These are phyloP conservation scores for Leucoptera coffeella DNA, from an alignment of 2,888 invertebrate genomes.

Conservation along the genomic window DNA sequence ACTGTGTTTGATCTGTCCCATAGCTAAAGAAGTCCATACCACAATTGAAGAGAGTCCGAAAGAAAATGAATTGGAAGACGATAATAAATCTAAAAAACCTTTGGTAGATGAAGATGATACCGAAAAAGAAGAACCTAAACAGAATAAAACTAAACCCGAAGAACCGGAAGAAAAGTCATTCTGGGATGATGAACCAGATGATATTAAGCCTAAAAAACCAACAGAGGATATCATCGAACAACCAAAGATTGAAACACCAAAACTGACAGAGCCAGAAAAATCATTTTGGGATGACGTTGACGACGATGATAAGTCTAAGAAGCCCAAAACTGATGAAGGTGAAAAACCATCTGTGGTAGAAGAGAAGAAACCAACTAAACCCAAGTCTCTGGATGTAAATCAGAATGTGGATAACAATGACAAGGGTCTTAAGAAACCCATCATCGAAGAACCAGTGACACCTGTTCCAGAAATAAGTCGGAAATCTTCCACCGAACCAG, in stretches of 20 bases:
- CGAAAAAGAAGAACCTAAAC: slow-evolving; percentile 12
- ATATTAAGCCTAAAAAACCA: slow-evolving; percentile 4
- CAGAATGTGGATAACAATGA: slow-evolving; percentile 1
- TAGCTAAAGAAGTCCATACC: slow-evolving; percentile 48
- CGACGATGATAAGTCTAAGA: slow-evolving; percentile 4
- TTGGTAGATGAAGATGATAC: slow-evolving; percentile 16
- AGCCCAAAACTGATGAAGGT: slow-evolving; percentile 5
- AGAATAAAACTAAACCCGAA: slow-evolving; percentile 10
- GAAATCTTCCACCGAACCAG: slow-evolving; percentile 11
- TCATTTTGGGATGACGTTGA: slow-evolving; percentile 10
- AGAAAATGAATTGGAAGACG: slow-evolving; percentile 40
- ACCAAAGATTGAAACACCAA: slow-evolving; percentile 12
- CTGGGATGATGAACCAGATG: slow-evolving; percentile 4
- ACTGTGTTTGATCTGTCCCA: slow-evolving; percentile 22
- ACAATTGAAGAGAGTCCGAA: too few relatives aligned
- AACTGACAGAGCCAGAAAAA: slow-evolving; percentile 15
- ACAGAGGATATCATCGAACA: slow-evolving; percentile 5
- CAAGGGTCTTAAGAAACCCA: slow-evolving; percentile 2
- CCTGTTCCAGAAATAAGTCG: slow-evolving; percentile 9
- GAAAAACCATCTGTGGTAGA: slow-evolving; percentile 4
- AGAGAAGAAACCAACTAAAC: slow-evolving; percentile 1
- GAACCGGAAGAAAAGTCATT: slow-evolving; percentile 5
- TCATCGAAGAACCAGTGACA: slow-evolving; percentile 3
- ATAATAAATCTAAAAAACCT: slow-evolving; percentile 14
- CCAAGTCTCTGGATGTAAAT: slow-evolving; percentile 3